A percentile compares a stretch with the other conserved stretches of the same genome.
Evolutionary conservation across 2,888 invertebrate genomes (phyloP).

Genomic region (Tipula confusa): DNA sequence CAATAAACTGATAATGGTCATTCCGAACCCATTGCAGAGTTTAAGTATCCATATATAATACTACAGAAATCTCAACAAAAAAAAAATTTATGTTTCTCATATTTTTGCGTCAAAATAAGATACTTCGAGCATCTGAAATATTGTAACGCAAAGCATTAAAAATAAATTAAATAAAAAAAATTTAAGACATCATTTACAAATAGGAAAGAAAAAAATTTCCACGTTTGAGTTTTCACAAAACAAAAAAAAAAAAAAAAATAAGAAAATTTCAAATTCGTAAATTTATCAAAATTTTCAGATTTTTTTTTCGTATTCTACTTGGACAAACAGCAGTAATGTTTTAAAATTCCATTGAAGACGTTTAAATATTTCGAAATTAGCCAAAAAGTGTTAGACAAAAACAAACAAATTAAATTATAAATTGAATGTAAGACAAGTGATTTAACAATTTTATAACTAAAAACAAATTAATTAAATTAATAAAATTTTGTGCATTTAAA

Average conservation of each 20-base stretch:
- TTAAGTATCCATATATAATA: background rate
- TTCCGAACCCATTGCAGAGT: no score
- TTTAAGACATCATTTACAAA: background rate
- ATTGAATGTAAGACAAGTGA: background rate
- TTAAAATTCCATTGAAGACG: constrained; percentile 20
- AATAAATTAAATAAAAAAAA: background rate
- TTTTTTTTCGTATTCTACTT: background rate
- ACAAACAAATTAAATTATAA: background rate
- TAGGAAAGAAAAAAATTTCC: background rate
- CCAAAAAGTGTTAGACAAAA: background rate
- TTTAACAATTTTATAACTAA: no score
- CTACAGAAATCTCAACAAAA: background rate
- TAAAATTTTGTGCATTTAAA: background rate
- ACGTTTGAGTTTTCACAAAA: background rate
- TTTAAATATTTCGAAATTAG: background rate
- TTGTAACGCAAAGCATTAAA: background rate
- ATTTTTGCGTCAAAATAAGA: background rate
- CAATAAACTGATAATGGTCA: no score
- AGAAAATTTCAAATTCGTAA: no score
- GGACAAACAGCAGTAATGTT: constrained; percentile 20
- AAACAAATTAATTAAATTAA: background rate
- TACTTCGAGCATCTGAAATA: background rate
- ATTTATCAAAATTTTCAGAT: background rate
- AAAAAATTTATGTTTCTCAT: background rate
- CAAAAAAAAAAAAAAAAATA: background rate